These are phyloP conservation scores for Dendrolimus houi DNA, from an alignment of 2,888 invertebrate genomes.

Conservation along the genomic window DNA sequence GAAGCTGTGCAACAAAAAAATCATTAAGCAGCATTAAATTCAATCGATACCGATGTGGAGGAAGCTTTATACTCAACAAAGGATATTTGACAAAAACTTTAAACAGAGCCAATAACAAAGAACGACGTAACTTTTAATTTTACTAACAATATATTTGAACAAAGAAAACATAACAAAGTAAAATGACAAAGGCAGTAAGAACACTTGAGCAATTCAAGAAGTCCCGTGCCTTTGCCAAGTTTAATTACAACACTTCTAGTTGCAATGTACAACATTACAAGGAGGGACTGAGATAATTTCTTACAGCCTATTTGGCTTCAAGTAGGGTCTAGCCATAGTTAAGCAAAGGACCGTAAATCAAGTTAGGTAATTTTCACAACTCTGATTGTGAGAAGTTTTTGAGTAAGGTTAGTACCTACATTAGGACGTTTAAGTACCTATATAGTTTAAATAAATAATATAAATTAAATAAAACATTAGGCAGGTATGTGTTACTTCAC, in stretches of 20 bases:
- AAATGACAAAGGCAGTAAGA: slow-evolving; percentile 1
- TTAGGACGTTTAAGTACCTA: too few relatives aligned
- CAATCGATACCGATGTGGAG: too few relatives aligned
- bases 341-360: slow-evolving; percentile 5
- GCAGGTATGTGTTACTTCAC: too few relatives aligned
- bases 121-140: slow-evolving; percentile 2
- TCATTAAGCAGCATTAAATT: too few relatives aligned
- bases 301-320: slow-evolving; percentile 53
- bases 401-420: too few relatives aligned
- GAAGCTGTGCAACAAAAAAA: too few relatives aligned
- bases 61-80: too few relatives aligned
- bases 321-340: slow-evolving; percentile 22
- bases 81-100: too few relatives aligned
- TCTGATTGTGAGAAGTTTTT: too few relatives aligned
- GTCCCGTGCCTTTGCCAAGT: slow-evolving; percentile 24
- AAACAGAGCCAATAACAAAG: too few relatives aligned
- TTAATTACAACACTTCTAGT: slow-evolving; percentile 62
- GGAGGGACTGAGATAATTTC: slow-evolving; percentile 53
- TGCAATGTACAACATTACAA: slow-evolving; percentile 28
- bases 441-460: too few relatives aligned
- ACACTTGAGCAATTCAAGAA: slow-evolving; percentile 9
- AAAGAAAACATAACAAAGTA: slow-evolving; percentile 9
- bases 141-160: slow-evolving; percentile 12
- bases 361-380: slow-evolving; percentile 3
- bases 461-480: too few relatives aligned